Percentiles rank a stretch among this genome's conserved stretches.
These are phyloP conservation scores for Ceyx erithaca DNA, from an alignment of 2,797 vertebrate species.

Conservation along the genomic window DNA sequence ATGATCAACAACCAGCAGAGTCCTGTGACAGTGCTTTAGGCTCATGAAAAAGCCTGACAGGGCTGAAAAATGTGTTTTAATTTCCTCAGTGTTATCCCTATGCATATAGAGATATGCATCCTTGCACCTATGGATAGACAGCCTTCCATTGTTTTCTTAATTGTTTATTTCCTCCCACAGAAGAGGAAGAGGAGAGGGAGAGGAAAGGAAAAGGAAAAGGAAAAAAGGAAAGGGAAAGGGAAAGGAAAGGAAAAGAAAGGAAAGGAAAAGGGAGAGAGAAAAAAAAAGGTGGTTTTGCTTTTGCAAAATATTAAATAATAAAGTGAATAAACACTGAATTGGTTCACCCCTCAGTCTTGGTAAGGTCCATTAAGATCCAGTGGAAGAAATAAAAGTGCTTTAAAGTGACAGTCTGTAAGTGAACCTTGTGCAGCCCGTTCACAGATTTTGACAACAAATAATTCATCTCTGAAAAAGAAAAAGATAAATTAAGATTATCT, in stretches of 20 bases:
- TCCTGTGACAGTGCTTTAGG: background rate
- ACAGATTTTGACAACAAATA: background rate
- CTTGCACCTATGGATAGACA: rapidly evolving
- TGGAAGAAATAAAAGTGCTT: background rate
- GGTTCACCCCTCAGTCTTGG: background rate
- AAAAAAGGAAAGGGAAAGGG: too few species aligned
- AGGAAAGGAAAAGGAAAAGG: too few species aligned
- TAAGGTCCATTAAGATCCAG: background rate
- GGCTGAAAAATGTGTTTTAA: background rate
- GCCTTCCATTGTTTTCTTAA: background rate
- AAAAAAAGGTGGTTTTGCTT: background rate
- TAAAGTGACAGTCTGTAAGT: background rate
- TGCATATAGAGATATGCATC: rapidly evolving
- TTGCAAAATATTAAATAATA: too few species aligned
- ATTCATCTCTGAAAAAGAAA: background rate
- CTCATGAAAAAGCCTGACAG: background rate
- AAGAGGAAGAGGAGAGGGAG: background rate
- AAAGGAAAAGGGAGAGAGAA: too few species aligned
- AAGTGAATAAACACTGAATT: background rate
- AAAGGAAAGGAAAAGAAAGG: too few species aligned
- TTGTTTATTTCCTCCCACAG: background rate
- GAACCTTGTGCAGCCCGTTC: background rate
- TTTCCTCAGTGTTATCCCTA: background rate
- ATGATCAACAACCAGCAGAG: background rate
- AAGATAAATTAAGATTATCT: background rate